Evolutionary conservation across 2,888 invertebrate genomes (phyloP).

Genomic region (Neoitamus cyanurus): DNA sequence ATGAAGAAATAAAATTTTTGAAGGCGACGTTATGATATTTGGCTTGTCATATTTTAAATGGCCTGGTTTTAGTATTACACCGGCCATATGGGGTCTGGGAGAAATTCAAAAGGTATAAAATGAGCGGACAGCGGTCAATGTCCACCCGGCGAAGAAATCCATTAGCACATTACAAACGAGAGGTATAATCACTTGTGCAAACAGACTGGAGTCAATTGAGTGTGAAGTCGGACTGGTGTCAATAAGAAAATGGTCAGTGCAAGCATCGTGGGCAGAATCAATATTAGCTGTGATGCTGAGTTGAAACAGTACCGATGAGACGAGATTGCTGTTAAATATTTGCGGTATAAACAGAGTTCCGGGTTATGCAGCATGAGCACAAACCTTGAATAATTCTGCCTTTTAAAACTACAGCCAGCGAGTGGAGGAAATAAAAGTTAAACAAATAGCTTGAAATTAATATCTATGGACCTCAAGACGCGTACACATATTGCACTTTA

Average conservation of each 20-base stretch:
- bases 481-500: no score
- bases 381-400: neutral
- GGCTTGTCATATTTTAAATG: slow-evolving; percentile 29
- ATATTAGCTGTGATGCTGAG: slow-evolving; percentile 32
- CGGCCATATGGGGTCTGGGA: neutral
- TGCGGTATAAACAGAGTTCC: slow-evolving; percentile 10
- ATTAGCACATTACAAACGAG: slow-evolving; percentile 40
- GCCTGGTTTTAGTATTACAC: neutral
- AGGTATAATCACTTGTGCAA: slow-evolving; percentile 21
- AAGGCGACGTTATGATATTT: slow-evolving; percentile 6
- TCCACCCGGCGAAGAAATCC: slow-evolving; percentile 23
- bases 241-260: slow-evolving; percentile 35
- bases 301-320: slow-evolving; percentile 44
- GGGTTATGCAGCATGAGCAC: neutral
- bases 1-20: slow-evolving; percentile 37
- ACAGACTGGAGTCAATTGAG: slow-evolving; percentile 42
- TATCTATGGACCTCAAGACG: no score
- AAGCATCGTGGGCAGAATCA: neutral
- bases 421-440: no score
- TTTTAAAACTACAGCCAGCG: neutral
- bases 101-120: slow-evolving; percentile 7
- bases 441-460: no score
- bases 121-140: slow-evolving; percentile 36
- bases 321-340: slow-evolving; percentile 29
- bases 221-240: slow-evolving; percentile 36